Percentiles rank a stretch among this genome's conserved stretches.
phyloP scores from a whole-genome alignment of 2,113 vertebrate species.

The Campylomormyrus numenius region DNA sequence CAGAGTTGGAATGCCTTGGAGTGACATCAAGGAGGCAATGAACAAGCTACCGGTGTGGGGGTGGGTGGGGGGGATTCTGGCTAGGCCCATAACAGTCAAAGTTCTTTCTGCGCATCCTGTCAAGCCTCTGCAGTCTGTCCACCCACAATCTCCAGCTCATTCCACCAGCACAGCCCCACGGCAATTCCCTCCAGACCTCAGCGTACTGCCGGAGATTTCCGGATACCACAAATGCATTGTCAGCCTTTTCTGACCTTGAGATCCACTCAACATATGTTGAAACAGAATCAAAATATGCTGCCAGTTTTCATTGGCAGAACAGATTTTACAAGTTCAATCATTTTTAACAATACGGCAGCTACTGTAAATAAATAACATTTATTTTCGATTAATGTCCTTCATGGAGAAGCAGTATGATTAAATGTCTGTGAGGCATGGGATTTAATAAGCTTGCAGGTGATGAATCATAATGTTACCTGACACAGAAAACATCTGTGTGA shows the following conservation, averaged over 20 bases:
- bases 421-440: conserved; percentile 23
- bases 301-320: conserved; percentile 6
- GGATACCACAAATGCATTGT: neutral
- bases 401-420: conserved; percentile 15
- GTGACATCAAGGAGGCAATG: neutral
- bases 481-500: conserved; percentile 35
- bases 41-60: neutral
- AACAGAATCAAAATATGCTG: neutral
- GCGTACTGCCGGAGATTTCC: neutral
- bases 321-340: neutral
- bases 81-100: neutral
- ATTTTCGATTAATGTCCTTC: conserved; percentile 28
- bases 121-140: neutral
- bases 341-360: conserved; percentile 4
- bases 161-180: neutral
- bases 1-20: neutral
- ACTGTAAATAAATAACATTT: conserved; percentile 28
- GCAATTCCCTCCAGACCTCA: neutral
- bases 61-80: neutral
- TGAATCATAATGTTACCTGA: conserved; percentile 37
- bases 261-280: neutral
- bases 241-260: neutral
- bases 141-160: neutral
- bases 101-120: neutral
- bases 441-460: conserved; percentile 35